Evolutionary conservation across 2,797 vertebrate genomes (phyloP).

Genomic region (Petrocephalus schoutedeni): DNA sequence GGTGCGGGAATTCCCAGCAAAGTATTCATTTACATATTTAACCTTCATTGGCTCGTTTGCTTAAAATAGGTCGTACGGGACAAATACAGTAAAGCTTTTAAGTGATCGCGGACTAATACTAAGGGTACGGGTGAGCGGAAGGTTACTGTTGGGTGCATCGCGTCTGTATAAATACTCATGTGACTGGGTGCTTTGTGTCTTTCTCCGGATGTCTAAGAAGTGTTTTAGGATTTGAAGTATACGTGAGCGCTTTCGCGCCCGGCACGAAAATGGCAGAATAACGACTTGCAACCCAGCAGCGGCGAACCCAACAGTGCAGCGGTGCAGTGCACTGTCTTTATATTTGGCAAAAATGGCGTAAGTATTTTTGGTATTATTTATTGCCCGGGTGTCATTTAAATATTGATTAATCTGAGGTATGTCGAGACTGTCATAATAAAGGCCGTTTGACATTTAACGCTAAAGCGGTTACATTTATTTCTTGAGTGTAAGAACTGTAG

Average conservation of each 20-base stretch:
- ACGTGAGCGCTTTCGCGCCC: not conserved
- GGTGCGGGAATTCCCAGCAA: not conserved
- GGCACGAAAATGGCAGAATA: slow-evolving; percentile 59
- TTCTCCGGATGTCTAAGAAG: rapidly evolving
- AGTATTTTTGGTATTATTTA: slow-evolving; percentile 43
- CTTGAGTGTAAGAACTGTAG: not conserved
- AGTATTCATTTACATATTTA: not conserved
- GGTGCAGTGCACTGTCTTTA: slow-evolving; percentile 61
- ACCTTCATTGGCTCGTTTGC: not conserved
- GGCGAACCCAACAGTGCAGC: slow-evolving; percentile 68
- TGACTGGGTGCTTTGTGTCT: rapidly evolving
- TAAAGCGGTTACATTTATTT: not conserved
- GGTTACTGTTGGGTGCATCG: slow-evolving; percentile 36
- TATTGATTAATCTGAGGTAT: not conserved
- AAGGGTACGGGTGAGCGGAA: slow-evolving; percentile 41
- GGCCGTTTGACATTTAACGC: not conserved
- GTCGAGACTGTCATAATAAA: not conserved
- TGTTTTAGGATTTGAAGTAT: rapidly evolving
- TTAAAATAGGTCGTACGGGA: not conserved
- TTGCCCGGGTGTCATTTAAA: not conserved
- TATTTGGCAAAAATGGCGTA: slow-evolving; percentile 73
- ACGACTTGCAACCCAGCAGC: slow-evolving; percentile 57
- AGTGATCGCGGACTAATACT: slow-evolving; percentile 27
- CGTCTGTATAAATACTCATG: slow-evolving; percentile 34
- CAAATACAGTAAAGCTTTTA: not conserved